Percentiles rank a stretch among this genome's conserved stretches.
These are phyloP conservation scores for Zootermopsis nevadensis DNA, from an alignment of 2,888 invertebrate species.

Conservation along the genomic window DNA sequence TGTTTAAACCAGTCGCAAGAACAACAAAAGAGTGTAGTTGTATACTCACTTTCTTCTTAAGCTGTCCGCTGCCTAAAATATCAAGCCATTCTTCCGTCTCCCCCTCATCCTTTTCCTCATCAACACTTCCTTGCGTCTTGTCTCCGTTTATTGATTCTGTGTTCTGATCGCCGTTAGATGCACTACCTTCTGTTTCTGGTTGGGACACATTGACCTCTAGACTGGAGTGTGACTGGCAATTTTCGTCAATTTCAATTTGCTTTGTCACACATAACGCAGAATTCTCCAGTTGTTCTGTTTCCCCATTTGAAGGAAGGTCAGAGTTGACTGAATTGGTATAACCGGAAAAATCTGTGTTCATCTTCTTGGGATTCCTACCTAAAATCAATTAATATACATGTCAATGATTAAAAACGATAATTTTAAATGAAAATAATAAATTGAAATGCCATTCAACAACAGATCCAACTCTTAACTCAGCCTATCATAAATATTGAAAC, in stretches of 20 bases:
- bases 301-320: not conserved
- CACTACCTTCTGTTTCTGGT: not conserved
- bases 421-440: no score
- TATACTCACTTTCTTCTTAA: conserved; percentile 68
- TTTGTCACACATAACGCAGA: not conserved
- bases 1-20: no score
- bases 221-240: not conserved
- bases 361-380: not conserved
- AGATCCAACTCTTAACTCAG: no score
- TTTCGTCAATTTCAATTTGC: not conserved
- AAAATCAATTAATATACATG: no score
- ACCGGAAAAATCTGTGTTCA: not conserved
- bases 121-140: not conserved
- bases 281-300: not conserved
- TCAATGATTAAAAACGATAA: no score
- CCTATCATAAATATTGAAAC: no score
- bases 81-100: conserved; percentile 77
- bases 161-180: not conserved
- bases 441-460: no score
- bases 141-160: not conserved
- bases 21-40: no score
- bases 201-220: not conserved
- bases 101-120: not conserved
- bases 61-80: conserved; percentile 81
- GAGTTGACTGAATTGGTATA: not conserved